Evolutionary conservation across 2,888 invertebrate genomes (phyloP), one percentile per base, ranked within the genome.

Genomic region (Yponomeuta sedellus): DNA sequence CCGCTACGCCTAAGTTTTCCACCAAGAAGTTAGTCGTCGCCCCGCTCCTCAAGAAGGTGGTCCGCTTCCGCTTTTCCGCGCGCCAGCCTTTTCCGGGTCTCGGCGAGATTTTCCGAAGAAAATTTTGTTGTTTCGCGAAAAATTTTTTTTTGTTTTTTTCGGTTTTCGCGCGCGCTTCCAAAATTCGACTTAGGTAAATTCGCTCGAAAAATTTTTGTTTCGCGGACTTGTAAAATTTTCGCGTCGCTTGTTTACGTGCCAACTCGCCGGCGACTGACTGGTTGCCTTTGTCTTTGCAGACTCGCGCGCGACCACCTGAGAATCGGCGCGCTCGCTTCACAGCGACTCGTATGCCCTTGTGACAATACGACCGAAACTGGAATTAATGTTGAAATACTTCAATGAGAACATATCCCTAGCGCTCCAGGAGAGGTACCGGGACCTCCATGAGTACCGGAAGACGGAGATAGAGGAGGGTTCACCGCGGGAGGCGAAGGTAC

Each of bases 21-120:
- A 88, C 87, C 91, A 91, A 92, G 92, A 92, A 92, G 90, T 91
- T 92, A 92, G 92, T 92, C 91, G 89, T 83, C 88, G 88, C 82
- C 90, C 87, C 90, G 90, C 89, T 88, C 89, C 90, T 88, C 91
- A 85, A 91, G 86, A 78, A 86, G 90, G 91, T 91, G 72, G 89
- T 81, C 44, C 81, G 82, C 83, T 88, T 86, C 88, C 88, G 84
- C 84, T 82, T 84, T 85, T 79, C 83, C 81, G 79, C 77, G 74
- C 75, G n/a, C 25, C 16, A 22, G 44, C 73, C 70, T 66, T 67
- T 66, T 66, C 62, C 69, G 68, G 44, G 63, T 52, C 44, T 34
- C n/a, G 28, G 39, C 62, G 59, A 59, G 22, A 59, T 59, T 25
- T 59, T 59, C 22, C 59, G 22, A 22, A 19, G 59, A 52, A 52